These are phyloP conservation scores for Orthonychiurus folsomi DNA, from an alignment of 2,888 invertebrate species.

Conservation along the genomic window DNA sequence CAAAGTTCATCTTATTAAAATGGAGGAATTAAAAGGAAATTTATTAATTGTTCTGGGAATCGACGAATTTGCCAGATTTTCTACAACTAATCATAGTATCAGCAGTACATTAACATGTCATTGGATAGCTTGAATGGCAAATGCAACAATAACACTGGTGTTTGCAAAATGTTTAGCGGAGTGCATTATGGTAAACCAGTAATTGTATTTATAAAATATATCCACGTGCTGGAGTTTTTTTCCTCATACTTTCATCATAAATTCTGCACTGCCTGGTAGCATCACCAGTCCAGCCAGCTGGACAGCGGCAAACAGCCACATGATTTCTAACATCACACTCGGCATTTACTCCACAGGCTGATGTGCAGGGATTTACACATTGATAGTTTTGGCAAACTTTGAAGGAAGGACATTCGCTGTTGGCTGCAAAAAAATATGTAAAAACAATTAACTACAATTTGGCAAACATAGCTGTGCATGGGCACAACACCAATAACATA, in stretches of 20 bases:
- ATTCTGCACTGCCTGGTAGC: slow-evolving; percentile 63
- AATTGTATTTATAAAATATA: no score
- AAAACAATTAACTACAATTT: no score
- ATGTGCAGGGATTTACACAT: slow-evolving; percentile 69
- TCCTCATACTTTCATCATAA: slow-evolving; percentile 61
- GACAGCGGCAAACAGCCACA: slow-evolving; percentile 61
- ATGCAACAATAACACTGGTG: slow-evolving; percentile 2
- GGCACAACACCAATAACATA: no score
- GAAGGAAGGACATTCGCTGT: slow-evolving; percentile 64
- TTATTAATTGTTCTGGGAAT: background rate
- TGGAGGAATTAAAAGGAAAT: background rate
- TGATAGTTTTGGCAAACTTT: slow-evolving; percentile 65
- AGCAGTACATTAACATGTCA: background rate
- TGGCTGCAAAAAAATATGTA: no score
- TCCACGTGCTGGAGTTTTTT: background rate
- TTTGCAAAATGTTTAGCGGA: background rate
- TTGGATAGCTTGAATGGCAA: background rate
- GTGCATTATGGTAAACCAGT: no score
- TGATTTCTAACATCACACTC: slow-evolving; percentile 68
- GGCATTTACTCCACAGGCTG: slow-evolving; percentile 62
- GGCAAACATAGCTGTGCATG: no score
- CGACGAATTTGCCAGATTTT: no score
- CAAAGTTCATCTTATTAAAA: slow-evolving; percentile 64
- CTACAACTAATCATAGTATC: background rate
- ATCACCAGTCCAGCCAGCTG: slow-evolving; percentile 67